phyloP scores from a whole-genome alignment of 2,888 invertebrate genomes.

The Scrobipalpa costella region DNA sequence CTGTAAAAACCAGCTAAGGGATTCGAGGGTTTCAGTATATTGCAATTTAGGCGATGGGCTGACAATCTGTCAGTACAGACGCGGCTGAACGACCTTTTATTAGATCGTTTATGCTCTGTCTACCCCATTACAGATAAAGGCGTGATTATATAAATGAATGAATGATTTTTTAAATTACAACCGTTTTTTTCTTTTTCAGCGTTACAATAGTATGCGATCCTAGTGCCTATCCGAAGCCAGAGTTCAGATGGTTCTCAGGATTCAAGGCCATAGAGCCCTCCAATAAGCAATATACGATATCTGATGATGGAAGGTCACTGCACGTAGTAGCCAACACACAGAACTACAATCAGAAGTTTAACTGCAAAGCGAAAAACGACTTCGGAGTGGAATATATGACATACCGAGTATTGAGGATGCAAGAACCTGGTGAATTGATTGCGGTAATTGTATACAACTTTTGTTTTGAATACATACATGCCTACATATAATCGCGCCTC shows the following conservation, averaged over 20 bases:
- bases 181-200: too few relatives aligned
- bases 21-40: too few relatives aligned
- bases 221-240: conserved; percentile 54
- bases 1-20: too few relatives aligned
- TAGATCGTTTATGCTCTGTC: too few relatives aligned
- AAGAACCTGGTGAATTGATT: conserved; percentile 49
- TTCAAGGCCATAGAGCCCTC: conserved; percentile 51
- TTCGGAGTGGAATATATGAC: conserved; percentile 50
- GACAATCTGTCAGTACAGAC: too few relatives aligned
- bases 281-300: conserved; percentile 46
- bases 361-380: conserved; percentile 57
- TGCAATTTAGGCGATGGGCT: too few relatives aligned
- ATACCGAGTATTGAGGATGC: conserved; percentile 49
- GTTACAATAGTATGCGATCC: conserved; percentile 58
- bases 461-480: too few relatives aligned
- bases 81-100: too few relatives aligned
- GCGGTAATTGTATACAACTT: conserved; percentile 50
- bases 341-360: conserved; percentile 51
- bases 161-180: too few relatives aligned
- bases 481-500: too few relatives aligned
- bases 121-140: too few relatives aligned
- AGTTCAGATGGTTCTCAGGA: conserved; percentile 58
- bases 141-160: too few relatives aligned
- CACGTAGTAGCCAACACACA: conserved; percentile 48
- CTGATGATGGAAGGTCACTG: conserved; percentile 46